Evolutionary conservation across 2,888 invertebrate species (phyloP).

Genomic region (Erannis defoliaria): DNA sequence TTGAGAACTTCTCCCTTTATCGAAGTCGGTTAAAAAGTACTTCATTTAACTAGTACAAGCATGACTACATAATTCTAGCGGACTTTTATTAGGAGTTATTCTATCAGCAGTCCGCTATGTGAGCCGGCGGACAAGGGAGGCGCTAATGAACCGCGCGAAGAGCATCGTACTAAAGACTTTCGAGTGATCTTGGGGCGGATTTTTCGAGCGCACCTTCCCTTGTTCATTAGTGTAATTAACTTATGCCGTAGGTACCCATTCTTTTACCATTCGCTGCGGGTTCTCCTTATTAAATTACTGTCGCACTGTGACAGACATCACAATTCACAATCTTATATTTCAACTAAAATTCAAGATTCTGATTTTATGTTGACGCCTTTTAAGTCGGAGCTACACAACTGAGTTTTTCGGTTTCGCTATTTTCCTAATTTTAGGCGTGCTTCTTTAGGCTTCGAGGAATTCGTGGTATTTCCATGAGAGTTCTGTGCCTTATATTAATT

Average conservation of each 20-base stretch:
- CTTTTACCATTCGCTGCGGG: conserved; percentile 75
- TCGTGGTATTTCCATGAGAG: too few species aligned
- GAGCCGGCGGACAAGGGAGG: conserved; percentile 61
- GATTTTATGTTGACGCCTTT: conserved; percentile 16
- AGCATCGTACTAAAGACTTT: conserved; percentile 84
- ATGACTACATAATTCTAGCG: too few species aligned
- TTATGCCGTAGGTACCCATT: conserved; percentile 74
- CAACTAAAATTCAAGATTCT: conserved; percentile 17
- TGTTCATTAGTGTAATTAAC: conserved; percentile 86
- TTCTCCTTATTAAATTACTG: conserved; percentile 72
- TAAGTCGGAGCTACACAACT: too few species aligned
- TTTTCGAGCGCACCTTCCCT: conserved; percentile 84
- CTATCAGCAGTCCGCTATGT: conserved; percentile 51
- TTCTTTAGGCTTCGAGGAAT: too few species aligned
- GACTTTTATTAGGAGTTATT: neutral
- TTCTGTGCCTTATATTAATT: too few species aligned
- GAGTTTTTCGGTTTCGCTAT: too few species aligned
- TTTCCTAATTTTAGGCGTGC: too few species aligned
- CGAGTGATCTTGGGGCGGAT: conserved; percentile 82
- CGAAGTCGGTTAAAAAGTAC: too few species aligned
- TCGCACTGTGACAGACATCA: conserved; percentile 40
- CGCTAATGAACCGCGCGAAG: conserved; percentile 84
- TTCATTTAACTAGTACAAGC: too few species aligned
- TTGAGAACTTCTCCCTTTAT: too few species aligned
- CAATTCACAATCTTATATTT: conserved; percentile 43